Base-by-base conservation (phyloP, 2,797 vertebrate genomes). In the Lacerta bilineata region DNA sequence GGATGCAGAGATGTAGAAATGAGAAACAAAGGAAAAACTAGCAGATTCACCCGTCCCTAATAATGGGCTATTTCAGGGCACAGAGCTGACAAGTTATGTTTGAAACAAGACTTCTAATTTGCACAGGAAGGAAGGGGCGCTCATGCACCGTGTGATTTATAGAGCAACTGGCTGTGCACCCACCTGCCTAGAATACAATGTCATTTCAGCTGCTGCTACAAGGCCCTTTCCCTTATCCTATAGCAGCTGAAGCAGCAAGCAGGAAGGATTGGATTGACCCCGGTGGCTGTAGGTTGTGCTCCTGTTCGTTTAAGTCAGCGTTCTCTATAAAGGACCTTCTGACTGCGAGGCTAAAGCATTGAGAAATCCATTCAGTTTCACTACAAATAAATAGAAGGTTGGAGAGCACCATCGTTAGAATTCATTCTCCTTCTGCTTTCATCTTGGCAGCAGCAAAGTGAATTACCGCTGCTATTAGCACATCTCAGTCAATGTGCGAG, bases 401-500 rank as follows among this genome's bases (percentile, higher is more conserved):
- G 18, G n/a, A 36, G 50, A 71, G 23, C 43, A 27, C 66, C 25
- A 27, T 39, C 13, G 10, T 59, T 36, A 36, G 6, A 15, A 46
- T 69, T 69, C 46, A 33, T 71, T 25, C 39, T 20, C 39, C 4
- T 69, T 27, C 41, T 25, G 43, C 85, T 59, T 80, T 86, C 43
- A 86, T 86, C 66, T 86, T 71, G 43, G 77, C 66, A 86, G 66
- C n/a, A 55, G 5, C 23, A 39, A 80, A 80, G 23, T 39, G n/a
- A 13, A 33, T n/a, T 46, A 79, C 61, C 27, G 3, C 13, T 8
- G 59, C 36, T 85, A 85, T 78, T 80, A 69, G 64, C 43, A 80
- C 8, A 11, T 46, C 43, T 55, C 66, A 29, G 23, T 29, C 29
- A 20, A 39, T 86, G 64, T 29, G 39, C 20, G 36, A 76, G 27